Conservation (phyloP, 2,888 invertebrate genomes). For the Ophioninae sp. region DNA sequence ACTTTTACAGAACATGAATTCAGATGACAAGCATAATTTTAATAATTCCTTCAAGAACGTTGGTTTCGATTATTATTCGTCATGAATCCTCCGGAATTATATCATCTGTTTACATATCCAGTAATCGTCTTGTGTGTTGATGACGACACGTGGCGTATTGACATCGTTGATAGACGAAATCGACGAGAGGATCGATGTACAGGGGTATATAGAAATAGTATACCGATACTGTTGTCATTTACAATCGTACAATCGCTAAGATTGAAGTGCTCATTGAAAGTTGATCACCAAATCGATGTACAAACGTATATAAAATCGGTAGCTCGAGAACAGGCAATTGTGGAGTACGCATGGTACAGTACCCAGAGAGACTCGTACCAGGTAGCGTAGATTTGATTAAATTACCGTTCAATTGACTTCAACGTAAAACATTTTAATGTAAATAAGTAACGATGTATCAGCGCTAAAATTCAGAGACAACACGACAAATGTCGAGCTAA, state of each 20-base stretch:
- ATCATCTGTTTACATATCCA: background rate
- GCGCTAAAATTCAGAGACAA: background rate
- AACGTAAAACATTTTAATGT: background rate
- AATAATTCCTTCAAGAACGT: background rate
- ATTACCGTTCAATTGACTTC: conserved; percentile 35
- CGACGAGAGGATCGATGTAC: background rate
- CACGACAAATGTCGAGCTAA: conserved; percentile 22
- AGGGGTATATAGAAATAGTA: background rate
- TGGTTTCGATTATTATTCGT: background rate
- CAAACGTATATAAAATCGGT: conserved; percentile 1
- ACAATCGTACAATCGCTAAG: conserved; percentile 14
- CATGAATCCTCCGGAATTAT: background rate
- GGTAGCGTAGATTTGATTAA: conserved; percentile 13
- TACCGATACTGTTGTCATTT: conserved; percentile 43
- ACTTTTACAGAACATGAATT: background rate
- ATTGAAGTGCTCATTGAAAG: conserved; percentile 17
- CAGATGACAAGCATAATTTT: background rate
- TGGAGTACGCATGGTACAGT: conserved; percentile 5
- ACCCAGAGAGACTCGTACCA: conserved; percentile 23
- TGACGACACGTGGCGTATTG: background rate
- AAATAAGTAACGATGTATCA: background rate
- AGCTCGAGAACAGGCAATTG: conserved; percentile 11
- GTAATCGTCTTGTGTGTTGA: background rate
- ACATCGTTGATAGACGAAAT: conserved; percentile 13
- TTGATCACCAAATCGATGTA: background rate